phyloP scores from a whole-genome alignment of 2,888 invertebrate genomes.

The Philonicus albiceps region DNA sequence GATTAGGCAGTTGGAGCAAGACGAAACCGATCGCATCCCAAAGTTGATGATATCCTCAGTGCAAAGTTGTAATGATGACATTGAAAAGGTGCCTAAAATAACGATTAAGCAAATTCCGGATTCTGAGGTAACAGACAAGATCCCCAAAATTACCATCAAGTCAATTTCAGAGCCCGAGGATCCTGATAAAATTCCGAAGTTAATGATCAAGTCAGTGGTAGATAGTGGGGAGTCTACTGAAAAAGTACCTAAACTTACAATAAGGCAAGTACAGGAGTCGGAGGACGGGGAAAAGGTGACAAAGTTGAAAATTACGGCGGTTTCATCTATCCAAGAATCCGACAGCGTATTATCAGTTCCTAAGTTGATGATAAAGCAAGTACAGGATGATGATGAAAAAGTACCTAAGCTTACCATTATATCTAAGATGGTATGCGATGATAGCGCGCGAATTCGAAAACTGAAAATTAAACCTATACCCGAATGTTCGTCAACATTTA shows the following conservation, averaged over 20 bases:
- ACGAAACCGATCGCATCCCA: constrained; percentile 37
- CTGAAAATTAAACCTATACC: constrained; percentile 41
- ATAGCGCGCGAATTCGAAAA: constrained; percentile 50
- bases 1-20: constrained; percentile 52
- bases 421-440: constrained; percentile 54
- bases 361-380: constrained; percentile 41
- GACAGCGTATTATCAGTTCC: constrained; percentile 29
- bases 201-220: constrained; percentile 60
- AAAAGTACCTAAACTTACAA: constrained; percentile 65
- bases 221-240: constrained; percentile 58
- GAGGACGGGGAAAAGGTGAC: constrained; percentile 55
- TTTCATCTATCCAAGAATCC: background rate
- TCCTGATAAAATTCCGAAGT: constrained; percentile 52
- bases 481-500: background rate
- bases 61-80: background rate
- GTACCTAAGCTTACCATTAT: constrained; percentile 62
- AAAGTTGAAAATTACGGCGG: constrained; percentile 54
- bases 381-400: constrained; percentile 48
- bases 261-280: constrained; percentile 66
- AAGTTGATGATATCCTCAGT: constrained; percentile 43
- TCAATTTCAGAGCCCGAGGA: constrained; percentile 47
- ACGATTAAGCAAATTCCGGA: constrained; percentile 54
- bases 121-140: constrained; percentile 51
- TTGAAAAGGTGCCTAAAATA: constrained; percentile 51
- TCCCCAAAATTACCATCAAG: constrained; percentile 57